Evolutionary conservation across 2,888 invertebrate species (phyloP).

Genomic region (Patella caerulea): DNA sequence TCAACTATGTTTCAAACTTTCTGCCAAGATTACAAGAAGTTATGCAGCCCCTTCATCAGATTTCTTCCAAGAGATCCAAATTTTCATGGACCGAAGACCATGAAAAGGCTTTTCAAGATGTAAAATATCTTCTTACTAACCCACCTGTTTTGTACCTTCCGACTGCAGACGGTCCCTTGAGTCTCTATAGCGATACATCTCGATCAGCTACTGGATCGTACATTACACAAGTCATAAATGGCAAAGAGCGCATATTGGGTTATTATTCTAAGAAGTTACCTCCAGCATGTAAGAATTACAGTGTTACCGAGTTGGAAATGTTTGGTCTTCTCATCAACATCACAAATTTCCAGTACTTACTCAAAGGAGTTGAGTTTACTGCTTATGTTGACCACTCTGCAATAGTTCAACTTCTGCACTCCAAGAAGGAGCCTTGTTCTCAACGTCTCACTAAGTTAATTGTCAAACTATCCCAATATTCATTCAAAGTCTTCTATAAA

Average conservation of each 20-base stretch:
- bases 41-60: neutral
- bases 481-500: neutral
- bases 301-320: neutral
- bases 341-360: no score
- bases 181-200: no score
- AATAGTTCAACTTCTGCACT: neutral
- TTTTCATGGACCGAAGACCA: neutral
- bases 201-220: neutral
- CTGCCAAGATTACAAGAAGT: neutral
- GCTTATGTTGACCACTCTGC: slow-evolving; percentile 6
- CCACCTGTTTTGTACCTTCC: neutral
- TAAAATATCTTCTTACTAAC: neutral
- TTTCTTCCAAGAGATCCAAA: neutral
- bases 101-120: neutral
- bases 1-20: neutral
- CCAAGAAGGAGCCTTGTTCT: neutral
- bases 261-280: slow-evolving; percentile 3
- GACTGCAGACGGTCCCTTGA: no score
- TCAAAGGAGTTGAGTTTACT: neutral
- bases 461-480: neutral
- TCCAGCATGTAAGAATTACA: neutral
- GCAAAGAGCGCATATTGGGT: neutral
- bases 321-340: neutral
- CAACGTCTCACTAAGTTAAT: neutral
- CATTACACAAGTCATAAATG: neutral